Percentiles rank a stretch among this genome's conserved stretches.
These are phyloP conservation scores for Zaprionus bogoriensis DNA, from an alignment of 2,888 invertebrate genomes.

Conservation along the genomic window DNA sequence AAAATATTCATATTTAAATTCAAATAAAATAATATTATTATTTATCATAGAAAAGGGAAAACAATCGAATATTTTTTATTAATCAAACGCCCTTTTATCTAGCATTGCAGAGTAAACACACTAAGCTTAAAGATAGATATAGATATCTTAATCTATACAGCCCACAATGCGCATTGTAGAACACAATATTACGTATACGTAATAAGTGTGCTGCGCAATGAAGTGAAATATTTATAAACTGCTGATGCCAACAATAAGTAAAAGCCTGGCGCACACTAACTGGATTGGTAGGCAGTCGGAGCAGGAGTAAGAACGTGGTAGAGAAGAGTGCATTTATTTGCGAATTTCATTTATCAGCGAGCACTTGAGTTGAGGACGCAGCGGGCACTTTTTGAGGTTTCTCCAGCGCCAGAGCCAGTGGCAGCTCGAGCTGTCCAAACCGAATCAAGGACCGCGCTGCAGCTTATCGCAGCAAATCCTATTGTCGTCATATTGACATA, in stretches of 20 bases:
- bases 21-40: too few species aligned
- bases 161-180: not conserved
- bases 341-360: conserved; percentile 73
- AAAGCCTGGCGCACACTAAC: not conserved
- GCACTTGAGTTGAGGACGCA: conserved; percentile 26
- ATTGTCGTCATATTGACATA: conserved; percentile 76
- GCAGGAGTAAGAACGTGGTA: not conserved
- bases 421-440: conserved; percentile 32
- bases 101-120: too few species aligned
- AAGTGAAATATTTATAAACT: conserved; percentile 62
- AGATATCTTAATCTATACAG: too few species aligned
- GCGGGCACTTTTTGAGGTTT: conserved; percentile 14
- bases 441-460: conserved; percentile 62
- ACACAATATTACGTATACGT: conserved; percentile 18
- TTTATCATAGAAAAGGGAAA: too few species aligned
- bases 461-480: conserved; percentile 72
- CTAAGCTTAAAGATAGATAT: too few species aligned
- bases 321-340: conserved; percentile 67
- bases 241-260: conserved; percentile 53
- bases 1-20: too few species aligned
- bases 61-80: too few species aligned
- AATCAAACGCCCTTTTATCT: too few species aligned
- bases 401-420: conserved; percentile 3
- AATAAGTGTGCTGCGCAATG: conserved; percentile 14
- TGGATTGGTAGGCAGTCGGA: not conserved